Base-by-base conservation (phyloP, 2,113 vertebrate species). In the Loxodonta africana region DNA sequence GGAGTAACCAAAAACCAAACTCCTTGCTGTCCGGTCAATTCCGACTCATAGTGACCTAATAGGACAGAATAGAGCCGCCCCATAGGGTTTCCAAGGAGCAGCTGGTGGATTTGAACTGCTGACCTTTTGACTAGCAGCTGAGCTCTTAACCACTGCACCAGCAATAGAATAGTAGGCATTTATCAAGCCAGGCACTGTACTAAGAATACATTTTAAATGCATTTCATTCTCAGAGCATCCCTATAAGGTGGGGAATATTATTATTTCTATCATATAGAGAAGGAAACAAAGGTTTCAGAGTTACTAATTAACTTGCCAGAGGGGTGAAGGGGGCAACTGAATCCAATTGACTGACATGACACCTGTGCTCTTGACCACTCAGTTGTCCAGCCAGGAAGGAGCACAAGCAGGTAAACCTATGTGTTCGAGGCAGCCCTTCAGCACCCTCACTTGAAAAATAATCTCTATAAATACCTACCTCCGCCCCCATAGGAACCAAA, bases 241-340 rank as follows among this genome's bases (percentile, higher is more conserved):
- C 15, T 23, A 17, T 0, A 17, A 2, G 30, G 8, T 69, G 62
- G 17, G 33, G 12, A 1, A 12, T 76, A 30, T 51, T 25, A 30
- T n/a, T 37, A 46, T 82, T 92, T 88, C 57, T 28, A 23, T 44
- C 46, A 53, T 1, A 53, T 41, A 71, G 57, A 86, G 12, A 53
- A 93, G 25, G 41, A 86, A 91, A n/a, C 69, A 60, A n/a, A 93
- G 15, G 33, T 83, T 89, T 83, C 26, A 90, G 57, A 69, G 81
- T 80, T 63, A 85, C 81, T 83, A 10, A 86, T 89, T 51, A 81
- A 93, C 69, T 65, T 80, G 48, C 67, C 8, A 15, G 60, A 80
- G 11, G 30, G 23, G 57, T 3, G 48, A 41, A 83, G 12, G 10
- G 1, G 7, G 10, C 37, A 41, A 41, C 41, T 74, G 7, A 44